Evolutionary conservation across 2,888 invertebrate species (phyloP).

Genomic region (Pseudolycoriella hygida): DNA sequence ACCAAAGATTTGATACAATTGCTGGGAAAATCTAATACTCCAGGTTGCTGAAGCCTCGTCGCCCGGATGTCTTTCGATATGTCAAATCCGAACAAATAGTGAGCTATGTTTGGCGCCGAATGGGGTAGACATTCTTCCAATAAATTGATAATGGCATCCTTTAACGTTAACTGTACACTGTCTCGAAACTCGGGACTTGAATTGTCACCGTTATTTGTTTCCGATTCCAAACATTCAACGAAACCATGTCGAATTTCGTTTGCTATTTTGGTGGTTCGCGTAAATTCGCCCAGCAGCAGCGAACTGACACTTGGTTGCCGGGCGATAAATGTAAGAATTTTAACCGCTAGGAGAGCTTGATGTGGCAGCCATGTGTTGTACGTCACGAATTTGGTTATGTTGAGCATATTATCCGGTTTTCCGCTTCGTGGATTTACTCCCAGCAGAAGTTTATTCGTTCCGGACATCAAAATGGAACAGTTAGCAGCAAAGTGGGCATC

Average conservation of each 20-base stretch:
- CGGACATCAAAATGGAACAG: slow-evolving; percentile 48
- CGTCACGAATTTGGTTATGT: slow-evolving; percentile 55
- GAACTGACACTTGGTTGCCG: slow-evolving; percentile 45
- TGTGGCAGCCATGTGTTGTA: slow-evolving; percentile 47
- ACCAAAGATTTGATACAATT: slow-evolving; percentile 66
- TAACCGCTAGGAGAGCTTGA: slow-evolving; percentile 49
- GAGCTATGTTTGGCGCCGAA: slow-evolving; percentile 70
- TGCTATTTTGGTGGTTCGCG: slow-evolving; percentile 39
- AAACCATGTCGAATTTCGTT: slow-evolving; percentile 58
- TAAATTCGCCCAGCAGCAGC: slow-evolving; percentile 55
- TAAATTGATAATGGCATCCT: slow-evolving; percentile 54
- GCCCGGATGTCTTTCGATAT: slow-evolving; percentile 56
- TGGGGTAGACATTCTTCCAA: slow-evolving; percentile 61
- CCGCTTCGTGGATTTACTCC: slow-evolving; percentile 60
- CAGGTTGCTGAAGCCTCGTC: slow-evolving; percentile 64
- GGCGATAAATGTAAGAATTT: slow-evolving; percentile 49
- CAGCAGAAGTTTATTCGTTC: slow-evolving; percentile 64
- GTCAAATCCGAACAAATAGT: slow-evolving; percentile 77
- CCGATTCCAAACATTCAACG: slow-evolving; percentile 69
- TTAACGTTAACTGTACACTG: slow-evolving; percentile 28
- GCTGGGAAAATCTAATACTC: slow-evolving; percentile 50
- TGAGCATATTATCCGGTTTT: slow-evolving; percentile 59
- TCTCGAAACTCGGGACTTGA: slow-evolving; percentile 12
- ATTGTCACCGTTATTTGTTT: slow-evolving; percentile 17
- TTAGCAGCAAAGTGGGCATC: slow-evolving; percentile 43